Base-by-base conservation (phyloP, 1,140 invertebrate genomes). In the Physella acuta region DNA sequence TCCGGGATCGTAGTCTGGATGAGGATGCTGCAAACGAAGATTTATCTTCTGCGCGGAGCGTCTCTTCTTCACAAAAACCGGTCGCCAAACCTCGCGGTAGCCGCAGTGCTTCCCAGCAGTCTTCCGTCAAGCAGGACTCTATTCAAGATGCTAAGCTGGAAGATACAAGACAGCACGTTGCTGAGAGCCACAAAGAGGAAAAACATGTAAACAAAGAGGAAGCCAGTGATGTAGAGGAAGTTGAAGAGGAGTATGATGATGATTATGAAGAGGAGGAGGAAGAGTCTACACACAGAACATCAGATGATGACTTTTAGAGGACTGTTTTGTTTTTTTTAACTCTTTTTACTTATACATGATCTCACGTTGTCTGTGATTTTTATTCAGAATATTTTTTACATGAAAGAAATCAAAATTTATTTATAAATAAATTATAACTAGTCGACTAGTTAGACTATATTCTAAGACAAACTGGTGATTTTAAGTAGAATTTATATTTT, bases 201-300 rank as follows among this genome's bases (percentile, higher is more conserved):
- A 65, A 20, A 20, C 53, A 36, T 5, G 20, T n/a, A n/a, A n/a
- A n/a, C n/a, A n/a, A n/a, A n/a, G 30, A 33, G 33, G 14, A 67
- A 4, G 2, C 16, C 26, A 20, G 31, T 11, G 37, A 3, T 31
- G 53, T 56, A 58, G 64, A 67, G 17, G 24, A 39, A 33, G 26
- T 30, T n/a, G n/a, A n/a, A n/a, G n/a, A n/a, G n/a, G 53, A 67
- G 39, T 37, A 58, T 67, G 51, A 67, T 36, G 64, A 67, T 31
- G 36, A 67, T 67, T 37, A 55, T 20, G 64, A 58, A 33, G 64
- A 67, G 16, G n/a, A 34, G 26, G 26, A 53, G 55, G 63, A 26
- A 44, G 64, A 56, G 5, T 31, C 26, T 5, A 31, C 64, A n/a
- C 44, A 67, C 37, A 14, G 61, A 14, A 63, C 61, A 11, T 63